Evolutionary conservation across 2,113 vertebrate genomes (phyloP).

Genomic region (Ranitomeya imitator): DNA sequence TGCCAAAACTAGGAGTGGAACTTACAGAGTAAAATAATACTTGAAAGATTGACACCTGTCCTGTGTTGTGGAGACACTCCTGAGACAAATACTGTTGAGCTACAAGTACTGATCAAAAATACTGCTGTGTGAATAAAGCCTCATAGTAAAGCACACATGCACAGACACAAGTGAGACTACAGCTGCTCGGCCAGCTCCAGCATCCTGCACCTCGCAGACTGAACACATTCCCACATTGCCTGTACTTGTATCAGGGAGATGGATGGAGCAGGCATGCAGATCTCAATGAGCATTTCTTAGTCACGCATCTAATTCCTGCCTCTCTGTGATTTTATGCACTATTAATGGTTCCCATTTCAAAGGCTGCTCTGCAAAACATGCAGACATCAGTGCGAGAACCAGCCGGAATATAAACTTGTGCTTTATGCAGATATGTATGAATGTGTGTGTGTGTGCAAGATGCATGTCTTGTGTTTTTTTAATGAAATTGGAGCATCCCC

Average conservation of each 20-base stretch:
- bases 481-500: too few relatives aligned
- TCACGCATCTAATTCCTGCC: constrained; percentile 23
- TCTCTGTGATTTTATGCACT: neutral
- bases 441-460: too few relatives aligned
- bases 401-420: neutral
- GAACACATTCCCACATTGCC: neutral
- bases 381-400: neutral
- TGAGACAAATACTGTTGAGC: too few relatives aligned
- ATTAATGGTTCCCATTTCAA: neutral
- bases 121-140: too few relatives aligned
- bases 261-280: constrained; percentile 1
- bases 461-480: too few relatives aligned
- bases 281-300: constrained; percentile 14
- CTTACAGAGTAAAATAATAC: too few relatives aligned
- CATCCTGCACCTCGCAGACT: neutral
- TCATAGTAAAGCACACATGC: too few relatives aligned
- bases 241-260: neutral
- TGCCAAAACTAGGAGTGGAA: too few relatives aligned
- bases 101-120: too few relatives aligned
- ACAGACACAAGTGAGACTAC: neutral
- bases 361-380: neutral
- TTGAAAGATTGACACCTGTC: too few relatives aligned
- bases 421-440: neutral
- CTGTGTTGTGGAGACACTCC: too few relatives aligned
- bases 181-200: neutral